Conservation (phyloP, 2,888 invertebrate species). For the Liopterus haemorrhoidalis region DNA sequence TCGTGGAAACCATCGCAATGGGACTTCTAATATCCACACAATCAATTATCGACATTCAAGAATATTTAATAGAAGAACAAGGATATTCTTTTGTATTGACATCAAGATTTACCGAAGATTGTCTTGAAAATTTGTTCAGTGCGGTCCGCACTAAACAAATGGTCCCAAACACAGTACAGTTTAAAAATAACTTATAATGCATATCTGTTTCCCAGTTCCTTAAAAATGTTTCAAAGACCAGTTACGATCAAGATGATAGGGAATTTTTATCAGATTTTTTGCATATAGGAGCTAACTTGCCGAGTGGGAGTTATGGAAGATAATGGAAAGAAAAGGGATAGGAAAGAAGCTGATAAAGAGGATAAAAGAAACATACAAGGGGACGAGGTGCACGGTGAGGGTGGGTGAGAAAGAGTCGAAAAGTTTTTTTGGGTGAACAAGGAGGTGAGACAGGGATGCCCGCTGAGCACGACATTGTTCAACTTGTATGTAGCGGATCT, state of each 20-base stretch:
- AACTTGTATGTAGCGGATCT: too few relatives aligned
- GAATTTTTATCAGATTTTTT: constrained; percentile 20
- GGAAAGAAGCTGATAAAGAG: too few relatives aligned
- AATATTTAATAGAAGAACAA: constrained; percentile 23
- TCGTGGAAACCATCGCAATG: constrained; percentile 28
- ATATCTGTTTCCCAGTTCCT: constrained; percentile 22
- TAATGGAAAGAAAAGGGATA: too few relatives aligned
- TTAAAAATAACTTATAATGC: constrained; percentile 23
- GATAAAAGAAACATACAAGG: too few relatives aligned
- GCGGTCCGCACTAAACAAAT: constrained; percentile 11
- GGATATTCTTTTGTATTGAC: constrained; percentile 28
- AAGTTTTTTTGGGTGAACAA: too few relatives aligned
- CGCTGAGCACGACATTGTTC: too few relatives aligned
- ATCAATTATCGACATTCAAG: constrained; percentile 28
- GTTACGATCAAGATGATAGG: constrained; percentile 19
- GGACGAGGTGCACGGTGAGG: too few relatives aligned
- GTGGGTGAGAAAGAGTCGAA: too few relatives aligned
- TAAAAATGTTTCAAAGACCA: constrained; percentile 17
- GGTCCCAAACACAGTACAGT: constrained; percentile 9
- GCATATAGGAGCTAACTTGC: too few relatives aligned
- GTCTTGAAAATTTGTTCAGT: constrained; percentile 28
- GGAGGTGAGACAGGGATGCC: too few relatives aligned
- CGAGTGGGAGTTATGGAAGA: too few relatives aligned
- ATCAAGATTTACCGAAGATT: constrained; percentile 29
- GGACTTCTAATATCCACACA: constrained; percentile 26